A percentile compares a stretch with the other conserved stretches of the same genome.
phyloP scores from a whole-genome alignment of 2,888 invertebrate genomes.

The Agrochola litura region DNA sequence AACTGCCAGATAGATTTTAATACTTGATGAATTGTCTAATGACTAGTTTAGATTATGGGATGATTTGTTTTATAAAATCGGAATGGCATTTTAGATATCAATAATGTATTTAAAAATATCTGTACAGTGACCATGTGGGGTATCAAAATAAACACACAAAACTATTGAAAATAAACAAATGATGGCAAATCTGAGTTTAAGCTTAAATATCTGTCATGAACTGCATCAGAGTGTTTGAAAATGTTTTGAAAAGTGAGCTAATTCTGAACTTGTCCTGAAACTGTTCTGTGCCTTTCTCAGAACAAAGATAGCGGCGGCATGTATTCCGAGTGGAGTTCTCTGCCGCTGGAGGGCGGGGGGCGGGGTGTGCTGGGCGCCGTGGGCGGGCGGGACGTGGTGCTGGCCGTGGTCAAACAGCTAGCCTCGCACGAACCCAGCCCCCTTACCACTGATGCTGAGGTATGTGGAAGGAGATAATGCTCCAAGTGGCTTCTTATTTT shows the following conservation, averaged over 20 bases:
- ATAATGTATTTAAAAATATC: no score
- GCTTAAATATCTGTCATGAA: no score
- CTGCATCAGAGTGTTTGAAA: no score
- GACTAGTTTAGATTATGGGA: no score
- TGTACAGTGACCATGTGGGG: no score
- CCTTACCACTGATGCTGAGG: constrained; percentile 96
- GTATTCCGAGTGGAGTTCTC: constrained; percentile 96
- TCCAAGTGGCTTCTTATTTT: not conserved
- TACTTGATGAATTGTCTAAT: no score
- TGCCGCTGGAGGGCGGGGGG: constrained; percentile 93
- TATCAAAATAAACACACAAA: not conserved
- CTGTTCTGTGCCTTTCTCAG: constrained; percentile 75
- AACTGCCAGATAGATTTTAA: no score
- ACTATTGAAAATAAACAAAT: not conserved
- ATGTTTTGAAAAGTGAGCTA: no score
- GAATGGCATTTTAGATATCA: no score
- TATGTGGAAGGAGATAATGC: constrained; percentile 71
- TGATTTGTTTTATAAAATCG: no score
- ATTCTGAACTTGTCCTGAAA: not conserved
- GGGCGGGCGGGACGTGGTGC: constrained; percentile 95
- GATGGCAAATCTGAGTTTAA: no score
- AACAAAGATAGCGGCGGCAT: constrained; percentile 93
- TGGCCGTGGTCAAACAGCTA: constrained; percentile 95
- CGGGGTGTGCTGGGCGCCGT: constrained; percentile 95
- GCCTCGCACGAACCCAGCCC: constrained; percentile 96